These are phyloP conservation scores for Drosophila lutescens DNA, from an alignment of 2,888 invertebrate species.

Conservation along the genomic window DNA sequence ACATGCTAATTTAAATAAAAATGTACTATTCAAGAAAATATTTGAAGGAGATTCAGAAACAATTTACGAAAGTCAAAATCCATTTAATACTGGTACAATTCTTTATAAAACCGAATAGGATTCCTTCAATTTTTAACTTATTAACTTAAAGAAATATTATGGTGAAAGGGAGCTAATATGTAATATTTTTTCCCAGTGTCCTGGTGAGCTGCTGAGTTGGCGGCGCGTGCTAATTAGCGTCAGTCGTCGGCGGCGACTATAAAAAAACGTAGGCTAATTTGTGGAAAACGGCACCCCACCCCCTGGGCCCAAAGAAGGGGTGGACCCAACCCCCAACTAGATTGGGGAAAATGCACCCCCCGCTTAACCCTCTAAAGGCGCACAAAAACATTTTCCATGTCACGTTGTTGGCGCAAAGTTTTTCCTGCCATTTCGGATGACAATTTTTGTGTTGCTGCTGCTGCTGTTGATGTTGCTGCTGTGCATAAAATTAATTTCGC, in stretches of 20 bases:
- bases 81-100: too few relatives aligned
- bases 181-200: conserved; percentile 4
- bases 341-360: conserved; percentile 9
- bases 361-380: conserved; percentile 9
- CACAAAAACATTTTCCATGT: conserved; percentile 72
- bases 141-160: too few relatives aligned
- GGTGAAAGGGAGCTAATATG: too few relatives aligned
- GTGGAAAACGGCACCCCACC: conserved; percentile 68
- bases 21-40: too few relatives aligned
- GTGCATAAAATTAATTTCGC: conserved; percentile 77
- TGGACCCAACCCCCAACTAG: conserved; percentile 59
- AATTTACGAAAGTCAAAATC: too few relatives aligned
- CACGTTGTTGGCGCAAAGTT: conserved; percentile 68
- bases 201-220: conserved; percentile 42
- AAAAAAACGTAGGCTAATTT: conserved; percentile 77
- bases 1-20: too few relatives aligned
- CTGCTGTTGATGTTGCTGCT: conserved; percentile 30
- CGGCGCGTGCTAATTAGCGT: conserved; percentile 80
- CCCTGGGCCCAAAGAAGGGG: conserved; percentile 9
- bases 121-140: too few relatives aligned
- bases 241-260: conserved; percentile 61
- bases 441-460: conserved; percentile 55
- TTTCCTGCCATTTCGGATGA: conserved; percentile 56
- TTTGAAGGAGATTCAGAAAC: too few relatives aligned
- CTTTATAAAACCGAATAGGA: too few relatives aligned